Evolutionary conservation across 2,888 invertebrate species (phyloP).

Genomic region (Geotrupes spiniger): DNA sequence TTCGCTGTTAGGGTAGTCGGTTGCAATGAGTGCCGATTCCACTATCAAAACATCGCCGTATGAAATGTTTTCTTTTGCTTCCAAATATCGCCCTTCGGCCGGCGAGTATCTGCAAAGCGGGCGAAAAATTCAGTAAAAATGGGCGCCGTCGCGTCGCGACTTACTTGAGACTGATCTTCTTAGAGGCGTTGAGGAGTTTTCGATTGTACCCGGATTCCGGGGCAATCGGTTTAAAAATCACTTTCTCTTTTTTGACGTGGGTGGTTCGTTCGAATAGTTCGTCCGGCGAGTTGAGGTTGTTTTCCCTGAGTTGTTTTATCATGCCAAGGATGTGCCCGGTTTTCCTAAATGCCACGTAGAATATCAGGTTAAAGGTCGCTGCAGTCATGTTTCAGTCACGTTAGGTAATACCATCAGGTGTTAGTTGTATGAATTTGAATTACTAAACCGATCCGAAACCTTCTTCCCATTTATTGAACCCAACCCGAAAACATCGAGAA

Average conservation of each 20-base stretch:
- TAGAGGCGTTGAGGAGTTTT: constrained; percentile 8
- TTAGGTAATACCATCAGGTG: no score
- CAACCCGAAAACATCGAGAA: no score
- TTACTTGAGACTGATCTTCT: constrained; percentile 14
- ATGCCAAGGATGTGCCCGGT: constrained; percentile 6
- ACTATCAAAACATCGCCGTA: constrained; percentile 26
- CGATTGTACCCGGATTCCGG: neutral
- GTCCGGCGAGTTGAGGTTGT: neutral
- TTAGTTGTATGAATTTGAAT: no score
- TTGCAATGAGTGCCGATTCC: constrained; percentile 31
- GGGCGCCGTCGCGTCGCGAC: neutral
- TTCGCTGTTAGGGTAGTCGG: constrained; percentile 29
- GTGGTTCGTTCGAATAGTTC: constrained; percentile 7
- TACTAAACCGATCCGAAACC: no score
- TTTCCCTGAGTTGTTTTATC: neutral
- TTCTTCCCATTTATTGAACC: no score
- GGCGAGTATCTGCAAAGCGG: no score
- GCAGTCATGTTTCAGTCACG: no score
- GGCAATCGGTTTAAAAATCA: neutral
- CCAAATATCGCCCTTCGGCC: constrained; percentile 25
- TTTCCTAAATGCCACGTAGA: constrained; percentile 9
- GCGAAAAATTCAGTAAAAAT: no score
- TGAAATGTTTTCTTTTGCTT: constrained; percentile 22
- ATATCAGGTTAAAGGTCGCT: no score
- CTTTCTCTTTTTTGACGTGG: neutral